Evolutionary conservation across 2,888 invertebrate genomes (phyloP), one percentile per base, ranked within the genome.

Genomic region (Metellina segmentata): DNA sequence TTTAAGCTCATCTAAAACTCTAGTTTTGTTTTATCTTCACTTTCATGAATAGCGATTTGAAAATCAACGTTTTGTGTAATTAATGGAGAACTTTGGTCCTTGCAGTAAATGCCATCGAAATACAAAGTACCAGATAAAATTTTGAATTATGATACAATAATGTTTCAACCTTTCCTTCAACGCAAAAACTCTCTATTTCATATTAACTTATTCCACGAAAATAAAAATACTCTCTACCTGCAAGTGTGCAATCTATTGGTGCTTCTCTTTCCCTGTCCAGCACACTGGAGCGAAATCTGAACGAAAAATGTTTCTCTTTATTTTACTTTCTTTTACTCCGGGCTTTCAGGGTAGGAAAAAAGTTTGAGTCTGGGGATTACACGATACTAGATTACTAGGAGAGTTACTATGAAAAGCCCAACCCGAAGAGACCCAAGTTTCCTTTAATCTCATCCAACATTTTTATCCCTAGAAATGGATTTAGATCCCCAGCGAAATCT

Each of bases 391-490:
- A 81, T 69, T 88, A 75, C 81, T 16, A 11, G 74, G 72, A 69
- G 49, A 77, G 81, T 75, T 81, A 8, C 69, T 20, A 74, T 19
- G 71, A 81, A 88, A 75, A 81, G 69, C 19, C 71, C 7, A 51
- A 53, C 53, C 81, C 69, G 51, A 34, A 61, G 88, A 86, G 88
- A 69, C 81, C 49, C 16, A 48, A 81, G 81, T 81, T 34, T 88
- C 69, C 81, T 88, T 81, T 88, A 81, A 88, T 81, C 88, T 88
- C 75, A 61, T 81, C 81, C 19, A 81, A 74, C 74, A 88, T 81
- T 86, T 88, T 81, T 88, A 75, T 88, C 81, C 81, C 49, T 61
- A 88, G 81, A 81, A 81, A 81, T 81, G 81, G 81, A 88, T 88
- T 75, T 88, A 8, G 61, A 81, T 81, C 87, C 79, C 79, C n/a